These are phyloP conservation scores for Orgyia antiqua DNA, from an alignment of 2,888 invertebrate genomes.

Conservation along the genomic window DNA sequence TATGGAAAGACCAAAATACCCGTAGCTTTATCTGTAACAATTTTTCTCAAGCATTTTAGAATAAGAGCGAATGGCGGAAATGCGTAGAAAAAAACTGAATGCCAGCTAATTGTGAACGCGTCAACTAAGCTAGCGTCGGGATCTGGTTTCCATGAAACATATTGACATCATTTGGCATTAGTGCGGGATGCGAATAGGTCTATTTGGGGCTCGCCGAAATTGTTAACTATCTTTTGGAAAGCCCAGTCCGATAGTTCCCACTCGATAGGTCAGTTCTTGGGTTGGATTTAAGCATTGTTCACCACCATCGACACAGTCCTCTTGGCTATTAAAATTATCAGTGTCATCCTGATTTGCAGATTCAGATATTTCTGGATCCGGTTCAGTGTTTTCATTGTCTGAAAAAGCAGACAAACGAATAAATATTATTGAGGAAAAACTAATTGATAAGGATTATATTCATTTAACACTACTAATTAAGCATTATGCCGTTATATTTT, in stretches of 20 bases:
- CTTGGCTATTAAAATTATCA: no score
- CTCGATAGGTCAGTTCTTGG: background rate
- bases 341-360: no score
- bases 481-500: no score
- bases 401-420: no score
- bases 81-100: background rate
- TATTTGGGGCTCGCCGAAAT: background rate
- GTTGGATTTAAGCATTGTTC: no score
- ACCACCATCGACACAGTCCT: no score
- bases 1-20: constrained; percentile 6
- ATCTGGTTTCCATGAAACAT: constrained; percentile 5
- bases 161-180: constrained; percentile 6
- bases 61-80: constrained; percentile 6
- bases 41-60: no score
- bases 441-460: no score
- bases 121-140: constrained; percentile 4
- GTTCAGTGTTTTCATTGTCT: no score
- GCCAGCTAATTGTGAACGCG: constrained; percentile 5
- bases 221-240: background rate
- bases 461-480: no score
- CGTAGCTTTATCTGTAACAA: constrained; percentile 2
- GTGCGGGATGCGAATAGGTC: constrained; percentile 7
- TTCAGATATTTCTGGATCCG: no score
- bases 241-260: constrained; percentile 3
- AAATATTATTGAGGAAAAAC: no score